phyloP scores from a whole-genome alignment of 2,888 invertebrate species.

The Perizoma flavofasciatum region DNA sequence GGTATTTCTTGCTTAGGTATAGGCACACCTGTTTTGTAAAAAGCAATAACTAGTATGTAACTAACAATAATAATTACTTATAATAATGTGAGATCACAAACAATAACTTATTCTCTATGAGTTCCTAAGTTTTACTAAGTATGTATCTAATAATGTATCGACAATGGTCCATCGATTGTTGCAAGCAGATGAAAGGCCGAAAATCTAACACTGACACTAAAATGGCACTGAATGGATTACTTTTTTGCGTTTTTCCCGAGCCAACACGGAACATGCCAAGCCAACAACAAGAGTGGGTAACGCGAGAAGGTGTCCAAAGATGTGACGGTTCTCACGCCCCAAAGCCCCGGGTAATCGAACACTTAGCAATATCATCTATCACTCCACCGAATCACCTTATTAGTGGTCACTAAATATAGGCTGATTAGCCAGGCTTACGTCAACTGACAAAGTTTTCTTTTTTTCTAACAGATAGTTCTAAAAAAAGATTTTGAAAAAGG shows the following conservation, averaged over 20 bases:
- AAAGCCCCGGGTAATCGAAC: slow-evolving; percentile 55
- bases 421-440: slow-evolving; percentile 22
- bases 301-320: slow-evolving; percentile 57
- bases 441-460: slow-evolving; percentile 26
- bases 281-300: slow-evolving; percentile 43
- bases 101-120: too few relatives aligned
- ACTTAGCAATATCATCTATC: slow-evolving; percentile 69
- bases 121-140: too few relatives aligned
- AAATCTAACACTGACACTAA: too few relatives aligned
- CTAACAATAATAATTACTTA: too few relatives aligned
- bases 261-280: slow-evolving; percentile 12
- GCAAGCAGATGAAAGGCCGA: too few relatives aligned
- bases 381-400: slow-evolving; percentile 59
- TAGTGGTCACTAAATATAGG: slow-evolving; percentile 47
- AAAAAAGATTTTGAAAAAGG: too few relatives aligned
- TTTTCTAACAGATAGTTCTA: not conserved
- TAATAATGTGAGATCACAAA: too few relatives aligned
- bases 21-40: too few relatives aligned
- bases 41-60: too few relatives aligned
- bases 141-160: too few relatives aligned
- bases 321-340: slow-evolving; percentile 66
- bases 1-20: too few relatives aligned
- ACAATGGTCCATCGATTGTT: too few relatives aligned
- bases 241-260: not conserved
- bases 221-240: not conserved